phyloP scores from a whole-genome alignment of 2,797 vertebrate genomes.

The Morus bassanus region DNA sequence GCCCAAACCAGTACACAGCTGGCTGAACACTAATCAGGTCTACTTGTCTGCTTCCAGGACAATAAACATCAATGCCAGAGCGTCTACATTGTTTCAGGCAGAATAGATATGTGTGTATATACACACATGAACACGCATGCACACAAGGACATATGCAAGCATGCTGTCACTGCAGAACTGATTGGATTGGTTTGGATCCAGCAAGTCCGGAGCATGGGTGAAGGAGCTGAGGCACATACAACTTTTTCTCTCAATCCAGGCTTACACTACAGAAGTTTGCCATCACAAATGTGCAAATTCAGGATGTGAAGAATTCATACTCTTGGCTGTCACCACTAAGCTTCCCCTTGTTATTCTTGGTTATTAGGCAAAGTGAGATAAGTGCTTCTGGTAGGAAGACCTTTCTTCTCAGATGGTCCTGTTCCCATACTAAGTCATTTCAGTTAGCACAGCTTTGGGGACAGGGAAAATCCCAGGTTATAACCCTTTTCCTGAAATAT shows the following conservation, averaged over 20 bases:
- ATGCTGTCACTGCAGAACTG: neutral
- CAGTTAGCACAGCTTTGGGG: neutral
- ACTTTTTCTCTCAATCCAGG: neutral
- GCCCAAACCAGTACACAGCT: neutral
- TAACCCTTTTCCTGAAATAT: neutral
- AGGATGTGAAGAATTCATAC: neutral
- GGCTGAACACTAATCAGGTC: neutral
- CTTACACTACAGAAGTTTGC: neutral
- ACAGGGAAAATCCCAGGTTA: neutral
- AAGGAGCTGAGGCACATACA: neutral
- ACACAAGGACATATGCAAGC: neutral
- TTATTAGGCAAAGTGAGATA: neutral
- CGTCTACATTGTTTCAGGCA: neutral
- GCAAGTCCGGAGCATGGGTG: fast-evolving
- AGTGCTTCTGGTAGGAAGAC: neutral
- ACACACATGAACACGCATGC: neutral
- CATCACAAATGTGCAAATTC: neutral
- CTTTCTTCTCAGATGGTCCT: neutral
- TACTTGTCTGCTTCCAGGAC: neutral
- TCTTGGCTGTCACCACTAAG: neutral
- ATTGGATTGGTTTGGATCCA: neutral
- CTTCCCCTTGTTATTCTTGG: neutral
- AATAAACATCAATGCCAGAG: neutral
- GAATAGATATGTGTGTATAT: neutral
- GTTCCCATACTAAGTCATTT: neutral